A percentile compares a stretch with the other conserved stretches of the same genome.
Conservation (phyloP, 2,888 invertebrate genomes). For the Dexiosoma caninum region DNA sequence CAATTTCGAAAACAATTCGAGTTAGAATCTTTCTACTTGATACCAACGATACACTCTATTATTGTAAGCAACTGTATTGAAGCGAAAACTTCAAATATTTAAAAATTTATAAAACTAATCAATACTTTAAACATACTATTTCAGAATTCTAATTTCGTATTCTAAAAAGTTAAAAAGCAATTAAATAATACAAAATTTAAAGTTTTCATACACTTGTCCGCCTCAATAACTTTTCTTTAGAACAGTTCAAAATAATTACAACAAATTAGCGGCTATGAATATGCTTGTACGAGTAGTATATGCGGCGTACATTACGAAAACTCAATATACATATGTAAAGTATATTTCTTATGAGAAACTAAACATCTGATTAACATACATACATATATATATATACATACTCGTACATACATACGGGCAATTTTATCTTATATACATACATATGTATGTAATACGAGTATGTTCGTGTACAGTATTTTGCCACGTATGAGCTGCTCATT, state of each 20-base stretch:
- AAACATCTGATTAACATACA: constrained; percentile 36
- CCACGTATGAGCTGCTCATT: constrained; percentile 26
- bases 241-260: constrained; percentile 14
- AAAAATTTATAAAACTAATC: neutral
- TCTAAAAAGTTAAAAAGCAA: neutral
- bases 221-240: neutral
- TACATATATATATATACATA: neutral
- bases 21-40: no score
- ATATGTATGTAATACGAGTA: neutral
- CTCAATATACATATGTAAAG: neutral
- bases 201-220: neutral
- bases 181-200: neutral
- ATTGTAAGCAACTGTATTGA: neutral
- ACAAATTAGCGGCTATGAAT: constrained; percentile 27
- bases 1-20: no score
- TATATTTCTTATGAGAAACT: constrained; percentile 33
- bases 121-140: neutral
- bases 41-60: no score
- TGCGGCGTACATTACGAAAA: neutral
- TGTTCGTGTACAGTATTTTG: neutral
- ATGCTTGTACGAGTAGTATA: neutral
- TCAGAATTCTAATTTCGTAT: neutral
- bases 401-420: neutral
- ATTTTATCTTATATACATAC: no score
- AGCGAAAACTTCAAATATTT: no score